Conservation (phyloP, 2,797 vertebrate genomes). For the Semaprochilodus insignis region DNA sequence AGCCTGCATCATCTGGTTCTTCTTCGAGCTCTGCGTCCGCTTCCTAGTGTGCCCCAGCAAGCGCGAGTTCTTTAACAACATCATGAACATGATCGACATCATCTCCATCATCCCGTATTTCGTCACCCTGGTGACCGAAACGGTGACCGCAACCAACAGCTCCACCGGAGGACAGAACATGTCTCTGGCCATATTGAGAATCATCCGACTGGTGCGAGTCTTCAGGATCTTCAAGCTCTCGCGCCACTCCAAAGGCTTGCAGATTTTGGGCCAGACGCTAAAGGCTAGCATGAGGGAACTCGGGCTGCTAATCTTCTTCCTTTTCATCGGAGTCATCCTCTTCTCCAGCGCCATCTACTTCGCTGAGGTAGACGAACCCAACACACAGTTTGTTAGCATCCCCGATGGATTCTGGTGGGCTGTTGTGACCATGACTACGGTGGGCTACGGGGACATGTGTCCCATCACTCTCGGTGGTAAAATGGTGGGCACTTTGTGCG, state of each 20-base stretch:
- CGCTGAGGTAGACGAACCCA: conserved; percentile 92
- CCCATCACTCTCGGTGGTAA: conserved; percentile 93
- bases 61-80: conserved; percentile 91
- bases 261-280: conserved; percentile 91
- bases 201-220: conserved; percentile 93
- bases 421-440: conserved; percentile 97
- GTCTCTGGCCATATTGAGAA: conserved; percentile 93
- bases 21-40: conserved; percentile 89
- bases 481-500: conserved; percentile 93
- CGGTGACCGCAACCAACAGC: conserved; percentile 83
- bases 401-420: conserved; percentile 99
- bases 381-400: conserved; percentile 96
- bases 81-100: conserved; percentile 98
- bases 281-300: conserved; percentile 92
- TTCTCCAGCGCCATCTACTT: conserved; percentile 98
- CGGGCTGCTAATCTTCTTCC: conserved; percentile 94
- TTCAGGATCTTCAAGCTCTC: conserved; percentile 97
- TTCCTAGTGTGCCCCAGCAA: conserved; percentile 97
- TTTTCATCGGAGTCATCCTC: conserved; percentile 95
- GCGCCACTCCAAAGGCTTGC: conserved; percentile 90
- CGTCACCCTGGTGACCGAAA: conserved; percentile 89
- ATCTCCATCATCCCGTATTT: conserved; percentile 98
- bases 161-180: conserved; percentile 87
- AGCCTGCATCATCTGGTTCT: conserved; percentile 95
- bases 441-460: conserved; percentile 98